Base-by-base conservation (phyloP, 1,140 invertebrate genomes). In the Lerema accius region DNA sequence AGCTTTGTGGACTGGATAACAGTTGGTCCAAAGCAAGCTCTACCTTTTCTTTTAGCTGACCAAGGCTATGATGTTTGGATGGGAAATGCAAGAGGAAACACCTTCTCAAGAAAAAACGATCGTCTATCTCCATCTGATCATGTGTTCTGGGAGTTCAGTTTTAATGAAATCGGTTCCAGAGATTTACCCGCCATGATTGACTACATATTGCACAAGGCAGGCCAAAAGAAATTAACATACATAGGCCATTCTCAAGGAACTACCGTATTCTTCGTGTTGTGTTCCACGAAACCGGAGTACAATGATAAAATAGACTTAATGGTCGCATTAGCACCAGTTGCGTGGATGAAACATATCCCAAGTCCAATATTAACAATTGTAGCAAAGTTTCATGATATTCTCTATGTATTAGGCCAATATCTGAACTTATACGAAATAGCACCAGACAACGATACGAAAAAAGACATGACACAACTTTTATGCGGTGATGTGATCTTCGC, bases 21-120 rank as follows among this genome's bases (percentile, higher is more conserved):
- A 3, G 89, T 86, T 59, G 82, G 88, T 11, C 82, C 86, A 0
- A 63, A 32, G 3, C 28, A 89, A 15, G 91, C 84, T 53, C 45
- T 65, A 93, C 94, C 84, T 0, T 68, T 60, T 43, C 37, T 56
- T 13, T 56, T 76, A 7, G 62, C 65, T 3, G 35, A 94, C 63
- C 78, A 86, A 50, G 93, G 93, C n/a, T 95, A 93, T 43, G 95
- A 95, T 72, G 94, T 95, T 6, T 95, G 94, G 94, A 73, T 96
- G 73, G 92, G 92, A 1, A 95, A 95, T 75, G 90, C 91, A 4
- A 86, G 95, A 43, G 95, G 95, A n/a, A 95, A 94, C 64, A 89
- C 89, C 1, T 94, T 95, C 68, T 94, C 94, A 0, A 90, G 82
- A 61, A 83, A 82, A 32, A 93, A 95, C 71, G 67, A 68, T 0